Conservation (phyloP, 2,113 vertebrate genomes). For the Planiliza haematocheilus region DNA sequence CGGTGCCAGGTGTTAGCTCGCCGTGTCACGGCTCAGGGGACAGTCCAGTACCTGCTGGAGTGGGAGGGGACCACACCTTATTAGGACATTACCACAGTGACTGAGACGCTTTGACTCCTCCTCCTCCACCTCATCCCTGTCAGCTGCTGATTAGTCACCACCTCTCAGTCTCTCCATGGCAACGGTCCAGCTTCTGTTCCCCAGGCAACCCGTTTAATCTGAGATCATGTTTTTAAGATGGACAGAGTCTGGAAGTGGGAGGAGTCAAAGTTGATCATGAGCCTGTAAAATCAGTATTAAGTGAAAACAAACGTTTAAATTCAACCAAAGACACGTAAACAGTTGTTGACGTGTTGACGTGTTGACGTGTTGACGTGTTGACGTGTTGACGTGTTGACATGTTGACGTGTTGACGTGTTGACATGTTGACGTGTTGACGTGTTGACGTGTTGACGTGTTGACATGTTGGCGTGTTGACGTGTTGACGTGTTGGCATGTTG, state of each 20-base stretch:
- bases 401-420: too few relatives aligned
- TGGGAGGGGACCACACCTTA: constrained; percentile 96
- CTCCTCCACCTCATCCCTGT: constrained; percentile 6
- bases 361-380: too few relatives aligned
- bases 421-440: too few relatives aligned
- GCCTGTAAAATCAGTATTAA: constrained; percentile 22
- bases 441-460: too few relatives aligned
- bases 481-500: too few relatives aligned
- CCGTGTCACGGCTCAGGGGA: constrained; percentile 90
- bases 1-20: constrained; percentile 94
- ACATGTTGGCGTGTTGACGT: too few relatives aligned
- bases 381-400: too few relatives aligned
- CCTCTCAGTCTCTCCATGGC: neutral
- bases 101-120: constrained; percentile 32
- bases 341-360: too few relatives aligned
- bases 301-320: constrained; percentile 1
- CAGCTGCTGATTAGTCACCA: constrained; percentile 2
- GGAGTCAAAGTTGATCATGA: constrained; percentile 27
- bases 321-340: constrained; percentile 49
- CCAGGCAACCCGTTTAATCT: too few relatives aligned
- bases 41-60: constrained; percentile 95
- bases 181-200: too few relatives aligned
- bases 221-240: too few relatives aligned
- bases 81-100: constrained; percentile 57
- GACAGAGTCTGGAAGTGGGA: constrained; percentile 4